Evolutionary conservation across 2,797 vertebrate species (phyloP).

Genomic region (Aplochiton taeniatus): DNA sequence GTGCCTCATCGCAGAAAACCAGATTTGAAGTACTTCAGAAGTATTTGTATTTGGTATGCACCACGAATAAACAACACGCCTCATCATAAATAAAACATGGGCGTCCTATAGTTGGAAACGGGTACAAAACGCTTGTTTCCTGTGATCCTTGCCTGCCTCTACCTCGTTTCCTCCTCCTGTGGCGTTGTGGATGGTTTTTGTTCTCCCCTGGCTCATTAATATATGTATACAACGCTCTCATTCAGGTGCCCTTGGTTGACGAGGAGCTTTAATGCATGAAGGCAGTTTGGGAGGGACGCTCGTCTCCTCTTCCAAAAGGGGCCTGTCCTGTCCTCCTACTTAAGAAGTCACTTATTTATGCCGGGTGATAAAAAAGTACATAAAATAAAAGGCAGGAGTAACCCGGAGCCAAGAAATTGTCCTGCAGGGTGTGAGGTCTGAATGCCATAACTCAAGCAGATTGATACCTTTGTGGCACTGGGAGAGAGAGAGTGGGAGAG

Average conservation of each 20-base stretch:
- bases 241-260: slow-evolving; percentile 59
- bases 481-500: slow-evolving; percentile 7
- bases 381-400: slow-evolving; percentile 68
- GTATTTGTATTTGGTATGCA: slow-evolving; percentile 62
- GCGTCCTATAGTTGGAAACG: slow-evolving; percentile 46
- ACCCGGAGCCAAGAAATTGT: slow-evolving; percentile 53
- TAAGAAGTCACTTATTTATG: slow-evolving; percentile 67
- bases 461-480: slow-evolving; percentile 42
- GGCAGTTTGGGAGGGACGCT: slow-evolving; percentile 55
- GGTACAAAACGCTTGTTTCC: slow-evolving; percentile 49
- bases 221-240: slow-evolving; percentile 55
- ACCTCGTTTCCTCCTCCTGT: slow-evolving; percentile 36
- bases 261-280: slow-evolving; percentile 56
- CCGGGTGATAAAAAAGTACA: slow-evolving; percentile 61
- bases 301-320: slow-evolving; percentile 36
- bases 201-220: slow-evolving; percentile 38
- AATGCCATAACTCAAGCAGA: slow-evolving; percentile 49
- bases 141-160: slow-evolving; percentile 28
- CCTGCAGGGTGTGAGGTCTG: slow-evolving; percentile 48
- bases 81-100: slow-evolving; percentile 53
- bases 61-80: slow-evolving; percentile 48
- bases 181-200: slow-evolving; percentile 37
- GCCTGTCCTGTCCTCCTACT: slow-evolving; percentile 40
- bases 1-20: slow-evolving; percentile 27
- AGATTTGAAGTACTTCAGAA: slow-evolving; percentile 43